Evolutionary conservation across 2,113 vertebrate species (phyloP).

Genomic region (Copsychus sechellarum): DNA sequence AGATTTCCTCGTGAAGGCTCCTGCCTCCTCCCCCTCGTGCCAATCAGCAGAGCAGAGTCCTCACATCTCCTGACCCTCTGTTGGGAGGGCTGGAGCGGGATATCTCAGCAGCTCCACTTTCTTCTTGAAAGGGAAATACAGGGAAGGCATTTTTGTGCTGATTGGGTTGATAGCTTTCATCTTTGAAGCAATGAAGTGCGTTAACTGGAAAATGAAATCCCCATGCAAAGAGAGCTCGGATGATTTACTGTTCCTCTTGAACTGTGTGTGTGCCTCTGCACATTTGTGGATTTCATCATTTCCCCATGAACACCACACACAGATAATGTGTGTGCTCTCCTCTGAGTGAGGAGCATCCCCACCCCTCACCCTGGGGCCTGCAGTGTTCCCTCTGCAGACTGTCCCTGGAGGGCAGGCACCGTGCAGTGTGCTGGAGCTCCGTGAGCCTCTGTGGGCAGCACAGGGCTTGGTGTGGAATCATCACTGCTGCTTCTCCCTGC

Average conservation of each 20-base stretch:
- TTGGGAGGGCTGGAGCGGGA: background rate
- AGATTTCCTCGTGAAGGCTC: background rate
- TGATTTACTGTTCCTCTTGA: background rate
- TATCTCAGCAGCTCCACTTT: background rate
- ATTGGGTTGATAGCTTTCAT: background rate
- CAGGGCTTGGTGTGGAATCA: rapidly evolving
- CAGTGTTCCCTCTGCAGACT: background rate
- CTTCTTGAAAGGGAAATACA: background rate
- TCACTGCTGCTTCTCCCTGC: background rate
- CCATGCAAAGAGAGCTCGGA: rapidly evolving
- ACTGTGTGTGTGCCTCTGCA: background rate
- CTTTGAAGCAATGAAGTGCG: background rate
- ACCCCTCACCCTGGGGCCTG: background rate
- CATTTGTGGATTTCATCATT: background rate
- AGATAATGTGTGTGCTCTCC: rapidly evolving
- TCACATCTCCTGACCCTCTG: rapidly evolving
- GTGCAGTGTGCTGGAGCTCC: background rate
- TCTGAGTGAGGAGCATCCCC: background rate
- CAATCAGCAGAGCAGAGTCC: background rate
- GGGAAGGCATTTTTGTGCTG: background rate
- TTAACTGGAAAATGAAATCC: background rate
- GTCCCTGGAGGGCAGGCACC: background rate
- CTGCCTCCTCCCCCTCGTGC: background rate
- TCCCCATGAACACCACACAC: rapidly evolving
- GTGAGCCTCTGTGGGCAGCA: rapidly evolving